phyloP scores from a whole-genome alignment of 2,113 vertebrate genomes.

The Macrotus californicus region DNA sequence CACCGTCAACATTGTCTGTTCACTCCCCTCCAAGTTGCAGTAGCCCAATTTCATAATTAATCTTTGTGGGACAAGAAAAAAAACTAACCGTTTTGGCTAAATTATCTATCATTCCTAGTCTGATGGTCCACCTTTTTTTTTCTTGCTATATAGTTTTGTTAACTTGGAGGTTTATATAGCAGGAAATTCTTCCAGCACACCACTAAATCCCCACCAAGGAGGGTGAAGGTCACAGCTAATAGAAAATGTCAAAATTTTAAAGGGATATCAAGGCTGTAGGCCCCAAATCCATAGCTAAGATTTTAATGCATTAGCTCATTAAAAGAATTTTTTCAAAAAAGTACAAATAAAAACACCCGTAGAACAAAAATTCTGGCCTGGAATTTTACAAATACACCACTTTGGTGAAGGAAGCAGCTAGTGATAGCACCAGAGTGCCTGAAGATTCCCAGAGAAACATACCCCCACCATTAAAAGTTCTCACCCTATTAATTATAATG shows the following conservation, averaged over 20 bases:
- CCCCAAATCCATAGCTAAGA: constrained; percentile 5
- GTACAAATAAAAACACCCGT: background rate
- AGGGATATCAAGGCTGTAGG: background rate
- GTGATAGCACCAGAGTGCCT: background rate
- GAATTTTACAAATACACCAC: constrained; percentile 9
- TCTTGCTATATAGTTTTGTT: background rate
- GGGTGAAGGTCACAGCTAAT: background rate
- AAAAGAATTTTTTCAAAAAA: constrained; percentile 15
- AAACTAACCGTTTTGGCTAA: background rate
- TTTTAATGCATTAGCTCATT: constrained; percentile 13
- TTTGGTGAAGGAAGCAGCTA: background rate
- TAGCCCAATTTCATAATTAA: background rate
- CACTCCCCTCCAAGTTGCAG: background rate
- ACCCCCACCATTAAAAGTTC: constrained; percentile 60
- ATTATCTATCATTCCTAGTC: background rate
- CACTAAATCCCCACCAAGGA: constrained; percentile 5
- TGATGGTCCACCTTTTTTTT: background rate
- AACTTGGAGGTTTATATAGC: background rate
- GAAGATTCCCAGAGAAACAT: background rate
- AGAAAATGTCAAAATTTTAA: constrained; percentile 20
- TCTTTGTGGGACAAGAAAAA: background rate
- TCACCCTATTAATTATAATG: constrained; percentile 68
- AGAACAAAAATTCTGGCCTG: constrained; percentile 2
- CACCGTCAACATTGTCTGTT: constrained; percentile 2
- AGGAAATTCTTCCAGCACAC: constrained; percentile 13